Evolutionary conservation across 2,888 invertebrate species (phyloP).

Genomic region (Clistopyga incitator): DNA sequence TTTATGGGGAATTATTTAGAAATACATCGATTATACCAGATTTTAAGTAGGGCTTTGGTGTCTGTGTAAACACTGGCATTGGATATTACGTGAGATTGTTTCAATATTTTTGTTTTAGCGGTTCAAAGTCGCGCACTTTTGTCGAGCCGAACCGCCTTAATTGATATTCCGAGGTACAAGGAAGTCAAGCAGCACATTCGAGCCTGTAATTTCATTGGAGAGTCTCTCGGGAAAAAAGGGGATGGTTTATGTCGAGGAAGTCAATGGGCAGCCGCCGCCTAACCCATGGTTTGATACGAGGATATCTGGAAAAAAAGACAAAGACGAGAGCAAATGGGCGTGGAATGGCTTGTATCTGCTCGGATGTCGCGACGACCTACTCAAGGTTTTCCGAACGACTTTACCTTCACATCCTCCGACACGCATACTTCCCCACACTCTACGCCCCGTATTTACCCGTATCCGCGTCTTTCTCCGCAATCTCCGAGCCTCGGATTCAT

Average conservation of each 20-base stretch:
- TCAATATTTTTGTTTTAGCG: too few species aligned
- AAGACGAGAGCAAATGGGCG: background rate
- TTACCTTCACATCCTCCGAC: slow-evolving; percentile 19
- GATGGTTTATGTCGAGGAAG: background rate
- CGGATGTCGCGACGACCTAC: slow-evolving; percentile 49
- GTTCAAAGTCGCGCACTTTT: background rate
- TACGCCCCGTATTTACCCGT: slow-evolving; percentile 4
- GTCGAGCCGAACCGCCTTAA: background rate
- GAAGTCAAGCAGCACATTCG: background rate
- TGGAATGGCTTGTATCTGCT: slow-evolving; percentile 10
- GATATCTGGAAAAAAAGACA: background rate
- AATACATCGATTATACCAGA: too few species aligned
- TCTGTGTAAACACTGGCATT: too few species aligned
- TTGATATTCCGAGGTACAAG: background rate
- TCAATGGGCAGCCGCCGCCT: background rate
- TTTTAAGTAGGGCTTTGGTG: too few species aligned
- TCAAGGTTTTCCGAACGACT: slow-evolving; percentile 44
- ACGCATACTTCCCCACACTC: slow-evolving; percentile 40
- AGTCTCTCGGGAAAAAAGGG: background rate
- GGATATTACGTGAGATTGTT: too few species aligned
- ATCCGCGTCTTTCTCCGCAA: slow-evolving; percentile 9
- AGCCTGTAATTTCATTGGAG: background rate
- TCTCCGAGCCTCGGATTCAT: slow-evolving; percentile 24
- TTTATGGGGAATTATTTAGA: too few species aligned
- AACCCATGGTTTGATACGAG: background rate